These are phyloP conservation scores for Clitarchus hookeri DNA, from an alignment of 2,888 invertebrate species.

Conservation along the genomic window DNA sequence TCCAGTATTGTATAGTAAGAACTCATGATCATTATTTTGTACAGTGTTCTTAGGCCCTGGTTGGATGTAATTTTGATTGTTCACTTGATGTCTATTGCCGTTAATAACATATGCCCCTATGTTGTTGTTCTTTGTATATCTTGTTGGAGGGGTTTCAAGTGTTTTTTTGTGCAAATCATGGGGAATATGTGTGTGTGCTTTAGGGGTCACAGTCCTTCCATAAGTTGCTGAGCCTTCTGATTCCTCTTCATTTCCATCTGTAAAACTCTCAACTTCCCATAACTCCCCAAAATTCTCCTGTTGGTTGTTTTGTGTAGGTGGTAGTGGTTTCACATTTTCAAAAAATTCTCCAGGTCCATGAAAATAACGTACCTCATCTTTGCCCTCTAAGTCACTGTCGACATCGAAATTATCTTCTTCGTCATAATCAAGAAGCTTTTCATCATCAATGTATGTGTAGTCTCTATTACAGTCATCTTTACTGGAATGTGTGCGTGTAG, in stretches of 20 bases:
- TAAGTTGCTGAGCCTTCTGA: not conserved
- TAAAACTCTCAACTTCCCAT: not conserved
- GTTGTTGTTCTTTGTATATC: not conserved
- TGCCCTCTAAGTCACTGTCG: not conserved
- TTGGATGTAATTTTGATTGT: not conserved
- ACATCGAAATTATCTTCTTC: not conserved
- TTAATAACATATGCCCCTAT: not conserved
- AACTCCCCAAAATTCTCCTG: slow-evolving; percentile 7
- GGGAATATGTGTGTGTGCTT: not conserved
- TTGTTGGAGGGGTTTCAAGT: not conserved
- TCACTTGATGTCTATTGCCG: not conserved
- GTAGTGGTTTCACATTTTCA: not conserved
- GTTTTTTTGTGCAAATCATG: not conserved
- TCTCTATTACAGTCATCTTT: not conserved
- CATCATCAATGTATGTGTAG: not conserved
- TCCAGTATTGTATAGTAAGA: not conserved
- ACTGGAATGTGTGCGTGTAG: not conserved
- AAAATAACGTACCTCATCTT: not conserved
- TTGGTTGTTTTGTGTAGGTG: not conserved
- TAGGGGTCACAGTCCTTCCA: not conserved
- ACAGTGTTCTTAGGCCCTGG: not conserved
- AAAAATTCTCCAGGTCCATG: not conserved
- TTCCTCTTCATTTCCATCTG: not conserved
- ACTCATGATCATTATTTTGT: not conserved
- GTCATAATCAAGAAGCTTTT: not conserved